Evolutionary conservation across 2,113 vertebrate species (phyloP).

Genomic region (Piaya cayana): DNA sequence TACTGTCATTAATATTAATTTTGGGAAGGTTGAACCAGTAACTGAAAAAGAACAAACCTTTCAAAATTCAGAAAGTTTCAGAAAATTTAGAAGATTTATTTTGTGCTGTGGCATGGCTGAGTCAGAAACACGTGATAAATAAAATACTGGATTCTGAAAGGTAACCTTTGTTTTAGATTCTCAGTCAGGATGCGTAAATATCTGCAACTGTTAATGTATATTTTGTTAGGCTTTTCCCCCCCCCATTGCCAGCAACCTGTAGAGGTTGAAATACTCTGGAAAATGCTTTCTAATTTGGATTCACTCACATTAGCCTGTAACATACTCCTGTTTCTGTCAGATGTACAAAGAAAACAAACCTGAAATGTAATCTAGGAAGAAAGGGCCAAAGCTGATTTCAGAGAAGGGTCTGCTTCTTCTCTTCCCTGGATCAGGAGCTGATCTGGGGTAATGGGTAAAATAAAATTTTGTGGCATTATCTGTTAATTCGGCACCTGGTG

Average conservation of each 20-base stretch:
- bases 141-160: not conserved
- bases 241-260: not conserved
- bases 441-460: not conserved
- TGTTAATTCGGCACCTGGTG: not conserved
- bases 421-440: not conserved
- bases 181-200: not conserved
- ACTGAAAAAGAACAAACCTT: not conserved
- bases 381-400: conserved; percentile 10
- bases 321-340: not conserved
- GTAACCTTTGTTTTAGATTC: not conserved
- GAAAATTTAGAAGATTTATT: not conserved
- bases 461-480: not conserved
- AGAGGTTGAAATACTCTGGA: conserved; percentile 19
- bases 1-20: not conserved
- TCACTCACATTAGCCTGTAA: not conserved
- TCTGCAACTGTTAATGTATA: not conserved
- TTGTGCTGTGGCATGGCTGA: not conserved
- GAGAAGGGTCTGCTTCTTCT: not conserved
- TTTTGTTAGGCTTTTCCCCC: not conserved
- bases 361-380: not conserved
- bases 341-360: not conserved
- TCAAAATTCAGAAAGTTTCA: not conserved
- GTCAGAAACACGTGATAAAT: not conserved
- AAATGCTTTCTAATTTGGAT: conserved; percentile 24
- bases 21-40: not conserved